Evolutionary conservation across 2,113 vertebrate species (phyloP).

Genomic region (Cinclus mexicanus): DNA sequence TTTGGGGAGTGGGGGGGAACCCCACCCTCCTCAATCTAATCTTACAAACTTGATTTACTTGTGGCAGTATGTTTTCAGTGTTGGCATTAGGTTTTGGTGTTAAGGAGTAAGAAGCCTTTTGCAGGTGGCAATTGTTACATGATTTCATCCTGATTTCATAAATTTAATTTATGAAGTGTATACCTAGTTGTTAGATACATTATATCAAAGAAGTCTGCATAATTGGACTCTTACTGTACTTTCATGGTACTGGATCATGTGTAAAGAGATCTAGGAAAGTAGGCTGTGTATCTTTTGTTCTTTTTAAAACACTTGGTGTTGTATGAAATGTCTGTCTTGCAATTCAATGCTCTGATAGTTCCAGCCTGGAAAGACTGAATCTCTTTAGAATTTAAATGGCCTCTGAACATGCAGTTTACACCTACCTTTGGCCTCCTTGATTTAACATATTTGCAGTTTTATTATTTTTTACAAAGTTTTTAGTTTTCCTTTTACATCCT

Average conservation of each 20-base stretch:
- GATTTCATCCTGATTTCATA: neutral
- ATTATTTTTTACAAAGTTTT: neutral
- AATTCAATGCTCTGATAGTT: neutral
- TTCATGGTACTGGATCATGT: neutral
- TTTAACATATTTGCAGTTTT: neutral
- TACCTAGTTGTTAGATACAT: neutral
- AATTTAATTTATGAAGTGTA: neutral
- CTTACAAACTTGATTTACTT: neutral
- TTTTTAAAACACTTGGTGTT: neutral
- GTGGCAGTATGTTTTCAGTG: neutral
- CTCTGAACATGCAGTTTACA: neutral
- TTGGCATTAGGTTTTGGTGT: neutral
- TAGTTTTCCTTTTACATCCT: neutral
- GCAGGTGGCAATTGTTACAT: neutral
- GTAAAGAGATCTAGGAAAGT: neutral
- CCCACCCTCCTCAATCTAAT: neutral
- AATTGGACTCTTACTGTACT: neutral
- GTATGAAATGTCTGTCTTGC: neutral
- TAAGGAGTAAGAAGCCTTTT: neutral
- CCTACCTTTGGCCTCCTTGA: neutral
- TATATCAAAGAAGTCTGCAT: neutral
- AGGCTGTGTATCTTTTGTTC: neutral
- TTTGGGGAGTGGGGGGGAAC: fast-evolving
- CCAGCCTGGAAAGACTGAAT: neutral
- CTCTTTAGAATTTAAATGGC: neutral